Evolutionary conservation across 2,888 invertebrate species (phyloP), one percentile per base, ranked within the genome.

Genomic region (Thera britannica): DNA sequence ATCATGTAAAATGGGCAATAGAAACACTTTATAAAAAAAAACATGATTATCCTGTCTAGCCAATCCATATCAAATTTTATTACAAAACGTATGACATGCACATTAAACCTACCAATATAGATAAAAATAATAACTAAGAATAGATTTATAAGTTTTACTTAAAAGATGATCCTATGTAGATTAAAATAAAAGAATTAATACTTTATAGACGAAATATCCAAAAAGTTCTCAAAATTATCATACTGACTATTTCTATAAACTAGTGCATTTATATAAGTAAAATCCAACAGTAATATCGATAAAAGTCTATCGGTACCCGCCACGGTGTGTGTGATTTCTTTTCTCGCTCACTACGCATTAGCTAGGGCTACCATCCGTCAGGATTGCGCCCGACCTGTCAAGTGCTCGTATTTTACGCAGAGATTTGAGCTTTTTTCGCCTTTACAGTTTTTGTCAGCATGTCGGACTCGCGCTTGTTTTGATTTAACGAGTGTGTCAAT

Each of bases 331-430:
- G 61, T 64, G 49, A 71, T 73, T 72, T 58, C 54, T 62, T 71
- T 69, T 49, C 65, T 65, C 66, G 63, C 68, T 61, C 67, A 61
- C 67, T 58, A 67, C 71, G 71, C 70, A 73, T 75, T 75, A 72
- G 66, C 60, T 63, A 72, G 72, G 71, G 72, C 23, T 72, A 68
- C 72, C 68, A 74, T 75, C 69, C 61, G 70, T 75, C 73, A 75
- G 62, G 72, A 67, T 75, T 72, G 62, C 61, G 11, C 59, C 51
- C 55, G 66, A 66, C 66, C 72, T 72, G 75, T 69, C 75, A 71
- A 65, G 61, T 68, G 35, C 52, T 59, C 67, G 52, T 62, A 67
- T 70, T 70, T 70, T 61, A 67, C 62, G 67, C 65, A 41, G 62
- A 67, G 70, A 67, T 71, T 67, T 71, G 56, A 11, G 9, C 62